phyloP scores from a whole-genome alignment of 2,797 vertebrate species.

The Odontamblyopus rebecca region DNA sequence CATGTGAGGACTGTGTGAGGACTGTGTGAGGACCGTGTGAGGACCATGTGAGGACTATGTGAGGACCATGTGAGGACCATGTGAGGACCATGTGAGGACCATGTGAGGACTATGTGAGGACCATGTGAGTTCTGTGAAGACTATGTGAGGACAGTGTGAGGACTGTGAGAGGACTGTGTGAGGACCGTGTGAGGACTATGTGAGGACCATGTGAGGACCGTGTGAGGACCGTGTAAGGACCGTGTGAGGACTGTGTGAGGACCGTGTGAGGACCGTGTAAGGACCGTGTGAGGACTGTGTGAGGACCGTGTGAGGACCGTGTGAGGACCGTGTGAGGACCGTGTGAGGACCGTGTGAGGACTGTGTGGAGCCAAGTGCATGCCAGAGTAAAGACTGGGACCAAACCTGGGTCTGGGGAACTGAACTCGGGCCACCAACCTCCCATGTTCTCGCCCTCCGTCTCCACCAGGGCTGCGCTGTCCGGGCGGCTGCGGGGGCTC shows the following conservation, averaged over 20 bases:
- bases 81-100: not conserved
- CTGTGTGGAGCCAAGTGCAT: constrained; percentile 77
- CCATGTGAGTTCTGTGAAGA: not conserved
- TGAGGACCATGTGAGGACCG: too few species aligned
- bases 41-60: too few species aligned
- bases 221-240: too few species aligned
- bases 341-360: constrained; percentile 9
- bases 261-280: too few species aligned
- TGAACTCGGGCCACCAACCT: constrained; percentile 97
- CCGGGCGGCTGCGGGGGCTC: constrained; percentile 70
- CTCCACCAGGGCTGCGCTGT: constrained; percentile 80
- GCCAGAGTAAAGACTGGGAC: constrained; percentile 82
- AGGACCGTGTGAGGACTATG: too few species aligned
- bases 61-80: not conserved
- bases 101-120: constrained; percentile 10
- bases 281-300: constrained; percentile 6
- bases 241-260: too few species aligned
- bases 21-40: not conserved
- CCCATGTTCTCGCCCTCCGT: constrained; percentile 94
- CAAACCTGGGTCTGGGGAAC: constrained; percentile 90
- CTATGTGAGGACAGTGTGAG: constrained; percentile 11
- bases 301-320: not conserved
- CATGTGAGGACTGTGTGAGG: constrained; percentile 24
- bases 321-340: not conserved
- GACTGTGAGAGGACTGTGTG: too few species aligned